Evolutionary conservation across 2,113 vertebrate genomes (phyloP).

Genomic region (Bothrops jararaca): DNA sequence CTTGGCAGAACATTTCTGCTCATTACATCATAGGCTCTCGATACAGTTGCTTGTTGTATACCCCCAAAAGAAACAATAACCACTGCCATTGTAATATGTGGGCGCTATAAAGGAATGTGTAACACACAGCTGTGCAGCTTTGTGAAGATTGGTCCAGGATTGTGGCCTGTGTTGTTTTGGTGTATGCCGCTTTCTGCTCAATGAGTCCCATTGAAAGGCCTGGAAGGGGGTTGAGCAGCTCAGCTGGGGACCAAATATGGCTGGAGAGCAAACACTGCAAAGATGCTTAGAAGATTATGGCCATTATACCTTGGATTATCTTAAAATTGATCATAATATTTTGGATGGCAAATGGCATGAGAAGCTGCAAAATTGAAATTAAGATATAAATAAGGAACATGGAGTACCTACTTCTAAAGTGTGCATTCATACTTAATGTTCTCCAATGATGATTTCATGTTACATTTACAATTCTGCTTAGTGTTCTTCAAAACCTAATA

Average conservation of each 20-base stretch:
- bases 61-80: conserved; percentile 44
- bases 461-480: not conserved
- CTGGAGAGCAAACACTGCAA: not conserved
- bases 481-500: not conserved
- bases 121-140: conserved; percentile 70
- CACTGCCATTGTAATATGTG: conserved; percentile 68
- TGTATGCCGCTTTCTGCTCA: conserved; percentile 37
- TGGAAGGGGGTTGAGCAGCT: not conserved
- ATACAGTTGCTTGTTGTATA: conserved; percentile 67
- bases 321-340: not conserved
- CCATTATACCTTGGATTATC: not conserved
- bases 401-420: not conserved
- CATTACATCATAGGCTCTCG: conserved; percentile 69
- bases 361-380: not conserved
- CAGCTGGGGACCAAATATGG: not conserved
- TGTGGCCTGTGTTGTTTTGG: conserved; percentile 60
- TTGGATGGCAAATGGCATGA: not conserved
- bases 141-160: conserved; percentile 60
- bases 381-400: not conserved
- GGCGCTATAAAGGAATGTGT: conserved; percentile 60
- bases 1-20: conserved; percentile 71
- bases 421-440: not conserved
- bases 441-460: not conserved
- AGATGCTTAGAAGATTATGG: not conserved
- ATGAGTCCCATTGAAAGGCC: conserved; percentile 46